phyloP scores from a whole-genome alignment of 2,888 invertebrate species.

The Brachylomia viminalis region DNA sequence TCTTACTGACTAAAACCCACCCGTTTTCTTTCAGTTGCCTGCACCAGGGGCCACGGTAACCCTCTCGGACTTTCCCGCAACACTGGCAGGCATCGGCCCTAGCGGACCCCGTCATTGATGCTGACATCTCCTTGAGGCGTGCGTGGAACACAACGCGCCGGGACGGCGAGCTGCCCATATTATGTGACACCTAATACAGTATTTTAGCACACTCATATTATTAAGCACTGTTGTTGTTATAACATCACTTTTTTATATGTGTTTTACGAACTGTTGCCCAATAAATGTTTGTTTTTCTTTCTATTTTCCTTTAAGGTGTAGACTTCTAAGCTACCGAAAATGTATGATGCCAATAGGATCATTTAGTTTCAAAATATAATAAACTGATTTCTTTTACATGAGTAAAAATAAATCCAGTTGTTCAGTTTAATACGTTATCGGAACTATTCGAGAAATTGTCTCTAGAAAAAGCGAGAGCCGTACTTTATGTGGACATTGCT shows the following conservation, averaged over 20 bases:
- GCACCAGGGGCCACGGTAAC: no score
- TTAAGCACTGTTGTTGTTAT: background rate
- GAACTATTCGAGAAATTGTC: constrained; percentile 3
- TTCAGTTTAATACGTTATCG: background rate
- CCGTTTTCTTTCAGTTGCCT: no score
- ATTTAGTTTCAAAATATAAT: background rate
- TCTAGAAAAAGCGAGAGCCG: constrained; percentile 21
- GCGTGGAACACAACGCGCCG: no score
- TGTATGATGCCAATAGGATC: background rate
- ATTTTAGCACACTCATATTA: no score
- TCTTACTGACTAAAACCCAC: no score
- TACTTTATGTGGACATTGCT: constrained; percentile 40
- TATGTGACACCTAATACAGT: no score
- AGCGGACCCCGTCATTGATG: no score
- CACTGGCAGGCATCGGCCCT: no score
- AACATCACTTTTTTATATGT: background rate
- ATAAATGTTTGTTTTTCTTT: background rate
- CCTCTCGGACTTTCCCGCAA: no score
- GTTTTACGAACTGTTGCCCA: background rate
- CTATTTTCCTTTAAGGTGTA: background rate
- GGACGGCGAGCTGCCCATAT: no score
- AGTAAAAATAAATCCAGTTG: background rate
- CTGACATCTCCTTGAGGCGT: no score
- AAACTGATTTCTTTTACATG: background rate
- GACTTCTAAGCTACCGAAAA: background rate